Percentiles rank a stretch among this genome's conserved stretches.
These are phyloP conservation scores for Apocrypta bakeri DNA, from an alignment of 1,140 invertebrate species.

Conservation along the genomic window DNA sequence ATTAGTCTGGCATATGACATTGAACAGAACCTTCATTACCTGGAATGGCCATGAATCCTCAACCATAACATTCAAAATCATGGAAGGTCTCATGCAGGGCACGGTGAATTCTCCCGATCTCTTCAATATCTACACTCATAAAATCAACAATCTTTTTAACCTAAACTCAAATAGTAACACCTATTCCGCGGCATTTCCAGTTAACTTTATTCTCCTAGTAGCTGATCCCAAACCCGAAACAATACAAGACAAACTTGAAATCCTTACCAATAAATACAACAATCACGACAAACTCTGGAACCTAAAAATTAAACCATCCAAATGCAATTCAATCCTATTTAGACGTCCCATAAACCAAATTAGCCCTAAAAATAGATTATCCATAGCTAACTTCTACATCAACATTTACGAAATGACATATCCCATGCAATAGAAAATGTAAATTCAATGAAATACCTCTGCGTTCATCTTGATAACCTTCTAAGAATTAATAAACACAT, in stretches of 20 bases:
- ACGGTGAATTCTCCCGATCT: background rate
- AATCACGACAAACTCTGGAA: too few species aligned
- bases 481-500: conserved; percentile 26
- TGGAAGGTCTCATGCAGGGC: conserved; percentile 2
- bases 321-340: too few species aligned
- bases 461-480: conserved; percentile 47
- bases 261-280: too few species aligned
- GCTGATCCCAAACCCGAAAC: too few species aligned
- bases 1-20: background rate
- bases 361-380: too few species aligned
- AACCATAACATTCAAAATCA: background rate
- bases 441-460: conserved; percentile 51
- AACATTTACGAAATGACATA: too few species aligned
- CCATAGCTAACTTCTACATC: too few species aligned
- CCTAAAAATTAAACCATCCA: too few species aligned
- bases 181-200: background rate
- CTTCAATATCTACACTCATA: background rate
- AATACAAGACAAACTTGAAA: too few species aligned
- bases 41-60: background rate
- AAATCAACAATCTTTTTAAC: background rate
- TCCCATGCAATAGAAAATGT: too few species aligned
- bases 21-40: background rate
- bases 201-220: background rate
- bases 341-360: too few species aligned
- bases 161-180: background rate